Evolutionary conservation across 2,888 invertebrate species (phyloP).

Genomic region (Allophyes oxyacanthae): DNA sequence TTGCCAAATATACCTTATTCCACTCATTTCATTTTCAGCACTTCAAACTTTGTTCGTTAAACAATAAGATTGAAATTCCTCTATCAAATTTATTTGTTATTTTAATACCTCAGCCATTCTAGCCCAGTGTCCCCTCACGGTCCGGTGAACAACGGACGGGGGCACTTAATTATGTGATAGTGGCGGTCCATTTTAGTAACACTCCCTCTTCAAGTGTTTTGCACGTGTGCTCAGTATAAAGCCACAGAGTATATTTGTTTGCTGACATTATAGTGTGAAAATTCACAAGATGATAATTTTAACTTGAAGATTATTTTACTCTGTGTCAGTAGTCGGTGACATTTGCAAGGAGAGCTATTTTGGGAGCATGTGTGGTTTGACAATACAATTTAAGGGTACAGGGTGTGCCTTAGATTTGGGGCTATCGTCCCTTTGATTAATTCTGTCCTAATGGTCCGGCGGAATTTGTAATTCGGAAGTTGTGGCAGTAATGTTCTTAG

Average conservation of each 20-base stretch:
- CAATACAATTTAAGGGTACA: constrained; percentile 78
- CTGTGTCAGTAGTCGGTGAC: constrained; percentile 35
- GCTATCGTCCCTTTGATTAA: constrained; percentile 80
- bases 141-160: constrained; percentile 79
- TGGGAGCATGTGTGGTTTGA: constrained; percentile 76
- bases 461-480: constrained; percentile 78
- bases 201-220: constrained; percentile 69
- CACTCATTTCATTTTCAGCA: constrained; percentile 26
- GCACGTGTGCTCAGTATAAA: constrained; percentile 56
- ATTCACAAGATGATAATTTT: constrained; percentile 7
- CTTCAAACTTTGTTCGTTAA: constrained; percentile 44
- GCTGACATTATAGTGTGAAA: constrained; percentile 19
- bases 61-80: constrained; percentile 55
- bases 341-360: constrained; percentile 47
- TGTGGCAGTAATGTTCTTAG: constrained; percentile 65
- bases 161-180: constrained; percentile 88
- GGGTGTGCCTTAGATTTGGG: constrained; percentile 74
- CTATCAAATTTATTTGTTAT: constrained; percentile 57
- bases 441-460: constrained; percentile 73
- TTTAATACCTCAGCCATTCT: constrained; percentile 76
- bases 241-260: constrained; percentile 52
- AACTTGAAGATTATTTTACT: constrained; percentile 3
- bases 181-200: constrained; percentile 78
- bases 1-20: constrained; percentile 73
- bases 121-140: constrained; percentile 79